Evolutionary conservation across 2,797 vertebrate species (phyloP).

Genomic region (Sphenodon punctatus): DNA sequence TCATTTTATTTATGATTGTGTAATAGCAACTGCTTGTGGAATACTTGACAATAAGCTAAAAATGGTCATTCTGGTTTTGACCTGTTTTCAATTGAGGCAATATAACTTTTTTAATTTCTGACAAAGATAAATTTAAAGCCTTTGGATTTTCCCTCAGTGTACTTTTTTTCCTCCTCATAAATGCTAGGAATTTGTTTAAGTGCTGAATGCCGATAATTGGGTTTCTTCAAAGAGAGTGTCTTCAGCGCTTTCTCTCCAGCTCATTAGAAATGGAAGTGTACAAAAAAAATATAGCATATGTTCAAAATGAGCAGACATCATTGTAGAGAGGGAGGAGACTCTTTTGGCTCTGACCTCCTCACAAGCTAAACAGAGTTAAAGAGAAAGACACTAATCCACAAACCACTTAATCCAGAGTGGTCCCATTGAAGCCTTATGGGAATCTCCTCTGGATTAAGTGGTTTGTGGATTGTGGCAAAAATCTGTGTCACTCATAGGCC

Average conservation of each 20-base stretch:
- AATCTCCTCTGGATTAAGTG: too few species aligned
- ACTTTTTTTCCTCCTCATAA: background rate
- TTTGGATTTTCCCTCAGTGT: background rate
- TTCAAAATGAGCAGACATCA: background rate
- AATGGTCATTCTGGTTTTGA: background rate
- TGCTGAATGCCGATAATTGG: background rate
- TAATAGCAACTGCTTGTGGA: slow-evolving; percentile 2
- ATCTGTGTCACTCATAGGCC: too few species aligned
- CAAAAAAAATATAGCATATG: background rate
- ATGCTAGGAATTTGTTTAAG: background rate
- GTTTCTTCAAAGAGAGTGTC: background rate
- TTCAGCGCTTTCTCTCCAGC: background rate
- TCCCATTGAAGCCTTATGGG: too few species aligned
- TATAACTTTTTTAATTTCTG: background rate
- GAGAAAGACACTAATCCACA: too few species aligned
- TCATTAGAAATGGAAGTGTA: background rate
- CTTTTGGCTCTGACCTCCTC: too few species aligned
- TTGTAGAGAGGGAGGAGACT: too few species aligned
- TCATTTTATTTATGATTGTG: background rate
- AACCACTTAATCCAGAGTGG: too few species aligned
- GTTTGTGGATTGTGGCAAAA: too few species aligned
- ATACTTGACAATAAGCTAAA: slow-evolving; percentile 22
- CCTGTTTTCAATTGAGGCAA: background rate
- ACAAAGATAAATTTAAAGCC: background rate
- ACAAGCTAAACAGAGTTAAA: too few species aligned